Evolutionary conservation across 2,797 vertebrate species (phyloP), one percentile per base, ranked within the genome.

Genomic region (Antrozous pallidus): DNA sequence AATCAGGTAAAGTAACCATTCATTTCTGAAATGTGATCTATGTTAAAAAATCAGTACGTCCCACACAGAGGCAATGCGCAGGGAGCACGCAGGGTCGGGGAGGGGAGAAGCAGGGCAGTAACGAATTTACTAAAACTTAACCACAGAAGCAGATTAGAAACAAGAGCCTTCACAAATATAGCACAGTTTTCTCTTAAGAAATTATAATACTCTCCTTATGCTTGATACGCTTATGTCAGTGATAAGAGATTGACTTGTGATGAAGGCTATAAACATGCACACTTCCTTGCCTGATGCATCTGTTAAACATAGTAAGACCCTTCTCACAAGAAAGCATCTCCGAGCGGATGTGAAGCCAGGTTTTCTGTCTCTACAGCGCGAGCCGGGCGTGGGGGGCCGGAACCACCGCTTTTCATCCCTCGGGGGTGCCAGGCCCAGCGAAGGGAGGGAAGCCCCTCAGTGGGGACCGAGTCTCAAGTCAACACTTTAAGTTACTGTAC

Each of bases 1-100:
- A 98, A 98, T 97, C 97, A 98, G 95, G 97, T 98, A 98, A 98
- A 98, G 97, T 98, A 98, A 97, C 97, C 98, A 97, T 98, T 97
- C 97, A 95, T 91, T 98, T 98, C 98, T 98, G 95, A 95, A 98
- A 98, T 98, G 98, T 91, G 89, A 95, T 97, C 97, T 98, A 97
- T 75, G 84, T 93, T 97, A 58, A 97, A 98, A 97, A 97, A 94
- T 78, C 80, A 95, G 92, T 82, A 96, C 93, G 95, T 91, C 95
- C 86, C 96, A 98, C 96, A 98, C 96, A 97, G 98, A 98, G 97
- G 97, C 95, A 96, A 94, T 93, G 97, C 65, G 97, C 98, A 96
- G 97, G 98, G 97, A 40, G 58, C 94, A 77, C 97, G 91, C 92
- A 88, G 88, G 86, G 51, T 9, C 36, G 90, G 71, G 56, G 18